A percentile compares a stretch with the other conserved stretches of the same genome.
These are phyloP conservation scores for Cyphomyrus discorhynchus DNA, from an alignment of 2,113 vertebrate species.

Conservation along the genomic window DNA sequence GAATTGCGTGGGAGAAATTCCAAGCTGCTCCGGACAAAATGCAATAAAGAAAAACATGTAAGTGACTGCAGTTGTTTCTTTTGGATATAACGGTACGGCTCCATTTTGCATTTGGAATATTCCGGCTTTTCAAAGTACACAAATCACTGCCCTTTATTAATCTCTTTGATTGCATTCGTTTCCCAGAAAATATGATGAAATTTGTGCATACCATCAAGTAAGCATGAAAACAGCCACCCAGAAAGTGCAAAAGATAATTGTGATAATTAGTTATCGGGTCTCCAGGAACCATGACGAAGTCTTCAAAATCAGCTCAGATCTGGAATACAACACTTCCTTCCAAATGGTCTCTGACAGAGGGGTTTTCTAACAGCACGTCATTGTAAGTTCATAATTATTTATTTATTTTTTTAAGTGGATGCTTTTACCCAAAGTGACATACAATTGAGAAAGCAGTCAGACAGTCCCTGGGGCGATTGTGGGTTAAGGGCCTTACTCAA, in stretches of 20 bases:
- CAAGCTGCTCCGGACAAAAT: neutral
- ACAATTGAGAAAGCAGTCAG: neutral
- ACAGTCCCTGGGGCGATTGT: neutral
- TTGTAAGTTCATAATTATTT: neutral
- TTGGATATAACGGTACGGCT: neutral
- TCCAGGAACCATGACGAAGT: neutral
- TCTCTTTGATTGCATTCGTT: neutral
- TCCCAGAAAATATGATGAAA: neutral
- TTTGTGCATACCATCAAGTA: neutral
- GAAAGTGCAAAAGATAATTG: neutral
- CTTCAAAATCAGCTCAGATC: neutral
- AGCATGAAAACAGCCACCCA: neutral
- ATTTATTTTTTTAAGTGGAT: neutral
- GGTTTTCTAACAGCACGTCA: neutral
- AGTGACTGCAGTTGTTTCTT: neutral
- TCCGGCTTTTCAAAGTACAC: neutral
- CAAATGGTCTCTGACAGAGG: neutral
- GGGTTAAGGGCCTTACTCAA: neutral
- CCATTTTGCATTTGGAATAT: neutral
- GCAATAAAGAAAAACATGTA: neutral
- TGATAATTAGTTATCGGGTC: neutral
- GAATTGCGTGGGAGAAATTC: neutral
- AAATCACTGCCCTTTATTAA: neutral
- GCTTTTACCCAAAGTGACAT: neutral
- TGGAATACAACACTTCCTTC: neutral